Conservation (phyloP, 2,888 invertebrate species). For the Cheilosia urbana region DNA sequence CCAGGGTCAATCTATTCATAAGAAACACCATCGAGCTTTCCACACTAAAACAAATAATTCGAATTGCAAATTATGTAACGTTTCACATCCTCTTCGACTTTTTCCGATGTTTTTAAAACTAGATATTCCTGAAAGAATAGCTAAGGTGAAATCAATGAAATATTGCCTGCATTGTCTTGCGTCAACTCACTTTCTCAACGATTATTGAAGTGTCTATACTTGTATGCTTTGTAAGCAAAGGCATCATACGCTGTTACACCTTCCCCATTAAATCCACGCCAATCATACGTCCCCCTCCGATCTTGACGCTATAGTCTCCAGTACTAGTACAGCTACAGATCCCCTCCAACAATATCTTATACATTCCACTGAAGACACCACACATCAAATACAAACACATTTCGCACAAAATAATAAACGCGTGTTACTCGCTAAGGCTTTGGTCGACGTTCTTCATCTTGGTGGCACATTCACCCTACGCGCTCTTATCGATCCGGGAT, state of each 20-base stretch:
- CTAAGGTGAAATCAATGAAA: background rate
- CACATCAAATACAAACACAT: background rate
- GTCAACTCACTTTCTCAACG: background rate
- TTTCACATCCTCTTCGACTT: background rate
- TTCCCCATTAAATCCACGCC: background rate
- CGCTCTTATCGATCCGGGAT: constrained; percentile 13
- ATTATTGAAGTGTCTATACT: background rate
- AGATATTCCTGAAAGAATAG: background rate
- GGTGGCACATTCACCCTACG: background rate
- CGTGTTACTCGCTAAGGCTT: constrained; percentile 5
- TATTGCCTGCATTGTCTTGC: background rate
- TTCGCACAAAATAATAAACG: background rate
- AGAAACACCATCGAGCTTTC: constrained; percentile 7
- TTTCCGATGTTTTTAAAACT: background rate
- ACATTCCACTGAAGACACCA: background rate
- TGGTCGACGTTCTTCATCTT: constrained; percentile 2
- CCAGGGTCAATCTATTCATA: too few relatives aligned
- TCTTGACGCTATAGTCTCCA: too few relatives aligned
- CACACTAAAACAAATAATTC: constrained; percentile 1
- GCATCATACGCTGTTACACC: background rate
- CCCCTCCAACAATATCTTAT: background rate
- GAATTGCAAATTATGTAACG: background rate
- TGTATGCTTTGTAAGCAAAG: constrained; percentile 12
- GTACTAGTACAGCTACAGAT: too few relatives aligned
- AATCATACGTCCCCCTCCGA: background rate